A percentile compares a stretch with the other conserved stretches of the same genome.
These are phyloP conservation scores for Cephus pygmeus DNA, from an alignment of 2,888 invertebrate genomes.

Conservation along the genomic window DNA sequence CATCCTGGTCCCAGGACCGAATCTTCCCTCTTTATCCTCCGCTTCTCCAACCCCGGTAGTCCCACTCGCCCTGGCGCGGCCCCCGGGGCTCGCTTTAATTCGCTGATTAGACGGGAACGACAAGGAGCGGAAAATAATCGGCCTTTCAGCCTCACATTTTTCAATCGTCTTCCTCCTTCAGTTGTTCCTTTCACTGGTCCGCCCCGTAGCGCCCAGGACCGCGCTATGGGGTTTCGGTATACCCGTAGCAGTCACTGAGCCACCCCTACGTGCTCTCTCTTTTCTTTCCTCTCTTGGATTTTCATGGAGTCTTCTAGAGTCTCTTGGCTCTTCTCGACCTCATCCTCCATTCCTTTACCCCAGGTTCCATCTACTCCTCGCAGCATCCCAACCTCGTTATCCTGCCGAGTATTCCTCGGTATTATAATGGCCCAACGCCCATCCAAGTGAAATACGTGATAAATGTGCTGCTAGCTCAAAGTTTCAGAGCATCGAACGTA, in stretches of 20 bases:
- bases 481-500: constrained; percentile 45
- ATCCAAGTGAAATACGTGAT: constrained; percentile 27
- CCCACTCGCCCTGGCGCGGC: constrained; percentile 23
- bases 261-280: constrained; percentile 22
- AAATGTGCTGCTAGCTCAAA: constrained; percentile 38
- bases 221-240: background rate
- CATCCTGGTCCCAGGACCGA: background rate
- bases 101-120: constrained; percentile 59
- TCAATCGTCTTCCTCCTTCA: constrained; percentile 49
- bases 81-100: constrained; percentile 57
- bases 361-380: background rate
- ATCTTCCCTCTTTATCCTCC: constrained; percentile 2
- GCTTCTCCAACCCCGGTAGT: background rate
- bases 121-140: constrained; percentile 59
- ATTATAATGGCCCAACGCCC: constrained; percentile 32
- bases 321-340: constrained; percentile 7
- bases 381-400: constrained; percentile 44
- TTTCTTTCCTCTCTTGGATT: constrained; percentile 16
- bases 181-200: constrained; percentile 50
- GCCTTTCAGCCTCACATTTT: constrained; percentile 52
- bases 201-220: constrained; percentile 6
- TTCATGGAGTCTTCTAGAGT: constrained; percentile 9
- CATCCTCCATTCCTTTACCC: background rate
- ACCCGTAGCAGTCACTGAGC: background rate
- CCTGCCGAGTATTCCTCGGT: constrained; percentile 34